These are phyloP conservation scores for Astur gentilis DNA, from an alignment of 2,113 vertebrate species.

Conservation along the genomic window DNA sequence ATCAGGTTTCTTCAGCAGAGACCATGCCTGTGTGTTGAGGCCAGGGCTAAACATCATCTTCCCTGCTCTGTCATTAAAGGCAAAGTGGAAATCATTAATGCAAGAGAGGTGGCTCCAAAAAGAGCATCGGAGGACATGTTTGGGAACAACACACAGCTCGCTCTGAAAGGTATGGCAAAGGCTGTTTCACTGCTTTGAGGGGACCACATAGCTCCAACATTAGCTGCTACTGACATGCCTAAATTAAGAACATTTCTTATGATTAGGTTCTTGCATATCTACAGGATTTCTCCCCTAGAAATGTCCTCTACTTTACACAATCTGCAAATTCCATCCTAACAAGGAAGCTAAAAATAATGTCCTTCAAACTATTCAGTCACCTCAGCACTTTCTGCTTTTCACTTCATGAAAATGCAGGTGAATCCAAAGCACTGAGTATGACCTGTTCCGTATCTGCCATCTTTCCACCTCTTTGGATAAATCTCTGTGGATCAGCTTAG, in stretches of 20 bases:
- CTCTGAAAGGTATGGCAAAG: conserved; percentile 76
- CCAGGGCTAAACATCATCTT: not conserved
- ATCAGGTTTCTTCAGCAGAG: not conserved
- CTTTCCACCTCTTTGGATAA: not conserved
- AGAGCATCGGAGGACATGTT: conserved; percentile 80
- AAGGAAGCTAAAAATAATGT: not conserved
- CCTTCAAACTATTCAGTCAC: not conserved
- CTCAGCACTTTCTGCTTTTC: not conserved
- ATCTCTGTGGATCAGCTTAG: not conserved
- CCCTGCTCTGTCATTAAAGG: conserved; percentile 71
- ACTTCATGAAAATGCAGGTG: not conserved
- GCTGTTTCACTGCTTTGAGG: not conserved
- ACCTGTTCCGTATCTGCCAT: not conserved
- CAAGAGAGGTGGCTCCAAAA: conserved; percentile 87
- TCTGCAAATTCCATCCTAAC: not conserved
- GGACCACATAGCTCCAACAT: not conserved
- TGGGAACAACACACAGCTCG: conserved; percentile 74
- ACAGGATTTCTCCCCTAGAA: not conserved
- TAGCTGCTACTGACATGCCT: not conserved
- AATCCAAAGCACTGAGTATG: not conserved
- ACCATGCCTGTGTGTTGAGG: not conserved
- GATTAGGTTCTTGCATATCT: not conserved
- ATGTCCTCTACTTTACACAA: not conserved
- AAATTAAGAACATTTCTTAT: not conserved
- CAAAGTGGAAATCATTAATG: conserved; percentile 85